Percentiles rank a stretch among this genome's conserved stretches.
Conservation (phyloP, 2,113 vertebrate species). For the Phalacrocorax aristotelis region DNA sequence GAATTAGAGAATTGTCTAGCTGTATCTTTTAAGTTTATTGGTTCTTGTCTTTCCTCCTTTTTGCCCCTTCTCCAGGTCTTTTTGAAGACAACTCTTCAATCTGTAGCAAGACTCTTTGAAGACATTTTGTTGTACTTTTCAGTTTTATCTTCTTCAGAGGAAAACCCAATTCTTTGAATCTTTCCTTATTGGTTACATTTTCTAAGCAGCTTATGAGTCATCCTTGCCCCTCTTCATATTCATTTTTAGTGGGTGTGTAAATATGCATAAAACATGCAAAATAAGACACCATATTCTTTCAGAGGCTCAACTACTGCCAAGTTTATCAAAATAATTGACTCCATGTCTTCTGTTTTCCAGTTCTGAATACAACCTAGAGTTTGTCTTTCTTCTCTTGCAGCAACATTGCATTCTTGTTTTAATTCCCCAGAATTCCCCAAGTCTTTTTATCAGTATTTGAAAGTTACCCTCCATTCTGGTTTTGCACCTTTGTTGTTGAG, state of each 20-base stretch:
- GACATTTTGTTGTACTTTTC: not conserved
- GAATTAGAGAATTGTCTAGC: not conserved
- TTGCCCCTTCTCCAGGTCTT: not conserved
- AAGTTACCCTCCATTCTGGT: not conserved
- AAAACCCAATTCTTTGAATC: not conserved
- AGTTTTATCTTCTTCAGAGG: not conserved
- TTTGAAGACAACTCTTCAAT: not conserved
- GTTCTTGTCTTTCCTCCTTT: not conserved
- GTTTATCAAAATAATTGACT: constrained; percentile 1
- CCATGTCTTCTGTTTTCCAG: not conserved
- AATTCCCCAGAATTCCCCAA: not conserved
- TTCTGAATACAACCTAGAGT: not conserved
- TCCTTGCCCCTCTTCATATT: not conserved
- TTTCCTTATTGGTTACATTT: not conserved
- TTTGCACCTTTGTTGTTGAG: not conserved
- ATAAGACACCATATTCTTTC: not conserved
- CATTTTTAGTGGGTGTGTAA: not conserved
- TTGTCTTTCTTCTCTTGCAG: not conserved
- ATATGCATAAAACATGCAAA: not conserved
- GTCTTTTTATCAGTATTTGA: not conserved
- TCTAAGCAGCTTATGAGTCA: not conserved
- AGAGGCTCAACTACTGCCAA: not conserved
- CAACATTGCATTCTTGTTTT: not conserved
- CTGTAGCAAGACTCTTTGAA: not conserved
- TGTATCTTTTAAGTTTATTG: not conserved